These are phyloP conservation scores for Phaenicophaeus curvirostris DNA, from an alignment of 2,797 vertebrate genomes.

Conservation along the genomic window DNA sequence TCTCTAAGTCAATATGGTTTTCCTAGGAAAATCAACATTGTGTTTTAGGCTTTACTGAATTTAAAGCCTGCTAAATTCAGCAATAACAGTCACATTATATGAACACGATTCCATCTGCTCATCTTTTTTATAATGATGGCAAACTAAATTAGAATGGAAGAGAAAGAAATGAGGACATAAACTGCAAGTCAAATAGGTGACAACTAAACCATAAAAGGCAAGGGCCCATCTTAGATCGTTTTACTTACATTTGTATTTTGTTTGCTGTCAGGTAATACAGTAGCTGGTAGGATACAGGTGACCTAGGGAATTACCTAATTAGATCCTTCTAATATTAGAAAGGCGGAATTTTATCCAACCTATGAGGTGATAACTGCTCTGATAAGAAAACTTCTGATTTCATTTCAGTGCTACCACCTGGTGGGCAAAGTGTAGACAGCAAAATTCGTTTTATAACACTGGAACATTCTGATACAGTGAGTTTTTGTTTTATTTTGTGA, in stretches of 20 bases:
- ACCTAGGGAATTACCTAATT: background rate
- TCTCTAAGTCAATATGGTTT: background rate
- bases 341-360: background rate
- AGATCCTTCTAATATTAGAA: background rate
- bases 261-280: background rate
- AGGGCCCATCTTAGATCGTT: background rate
- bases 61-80: background rate
- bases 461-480: conserved; percentile 72
- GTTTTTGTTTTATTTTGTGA: conserved; percentile 77
- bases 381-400: conserved; percentile 40
- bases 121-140: background rate
- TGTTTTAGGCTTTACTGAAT: background rate
- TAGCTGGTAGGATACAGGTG: background rate
- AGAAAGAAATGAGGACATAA: background rate
- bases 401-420: conserved; percentile 70
- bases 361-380: background rate
- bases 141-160: background rate
- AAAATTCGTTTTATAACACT: conserved; percentile 45
- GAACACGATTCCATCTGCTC: background rate
- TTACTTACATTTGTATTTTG: background rate
- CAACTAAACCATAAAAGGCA: background rate
- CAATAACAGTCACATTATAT: background rate
- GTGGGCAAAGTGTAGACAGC: conserved; percentile 65
- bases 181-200: background rate
- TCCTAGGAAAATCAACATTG: background rate